Percentiles rank a stretch among this genome's conserved stretches.
These are phyloP conservation scores for Heliconius sara DNA, from an alignment of 2,888 invertebrate genomes.

Conservation along the genomic window DNA sequence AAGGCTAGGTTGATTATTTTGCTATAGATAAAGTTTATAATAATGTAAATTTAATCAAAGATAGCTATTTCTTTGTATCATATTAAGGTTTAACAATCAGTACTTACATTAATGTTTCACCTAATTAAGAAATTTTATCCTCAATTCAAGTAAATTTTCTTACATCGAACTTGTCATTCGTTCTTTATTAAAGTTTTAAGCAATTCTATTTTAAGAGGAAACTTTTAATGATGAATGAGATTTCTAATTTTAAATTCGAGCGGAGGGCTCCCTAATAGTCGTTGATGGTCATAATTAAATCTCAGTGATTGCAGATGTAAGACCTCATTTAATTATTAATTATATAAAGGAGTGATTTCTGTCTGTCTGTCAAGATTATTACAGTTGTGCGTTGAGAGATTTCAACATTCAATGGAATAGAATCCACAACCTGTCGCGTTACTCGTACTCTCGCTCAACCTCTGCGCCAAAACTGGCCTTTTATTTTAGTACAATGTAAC, in stretches of 20 bases:
- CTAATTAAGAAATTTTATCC: slow-evolving; percentile 76
- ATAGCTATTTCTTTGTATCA: no score
- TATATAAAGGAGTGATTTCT: background rate
- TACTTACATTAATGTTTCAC: slow-evolving; percentile 37
- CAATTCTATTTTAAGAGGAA: slow-evolving; percentile 47
- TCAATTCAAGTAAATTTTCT: slow-evolving; percentile 71
- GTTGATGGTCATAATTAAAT: slow-evolving; percentile 30
- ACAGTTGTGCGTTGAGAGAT: no score
- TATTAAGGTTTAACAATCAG: no score
- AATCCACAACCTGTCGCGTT: no score
- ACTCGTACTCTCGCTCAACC: no score
- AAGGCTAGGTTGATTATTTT: background rate
- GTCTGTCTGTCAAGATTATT: no score
- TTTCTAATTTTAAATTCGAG: slow-evolving; percentile 62
- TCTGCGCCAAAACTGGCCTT: no score
- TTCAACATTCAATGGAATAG: no score
- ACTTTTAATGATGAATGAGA: slow-evolving; percentile 67
- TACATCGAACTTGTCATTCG: slow-evolving; percentile 62
- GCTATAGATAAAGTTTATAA: background rate
- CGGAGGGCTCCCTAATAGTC: slow-evolving; percentile 27
- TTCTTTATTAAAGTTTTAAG: slow-evolving; percentile 62
- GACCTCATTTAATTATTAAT: slow-evolving; percentile 26
- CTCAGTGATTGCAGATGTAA: slow-evolving; percentile 19
- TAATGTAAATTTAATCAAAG: background rate
- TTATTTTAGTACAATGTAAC: no score